phyloP scores from a whole-genome alignment of 2,888 invertebrate genomes.

The Epistrophe grossulariae region DNA sequence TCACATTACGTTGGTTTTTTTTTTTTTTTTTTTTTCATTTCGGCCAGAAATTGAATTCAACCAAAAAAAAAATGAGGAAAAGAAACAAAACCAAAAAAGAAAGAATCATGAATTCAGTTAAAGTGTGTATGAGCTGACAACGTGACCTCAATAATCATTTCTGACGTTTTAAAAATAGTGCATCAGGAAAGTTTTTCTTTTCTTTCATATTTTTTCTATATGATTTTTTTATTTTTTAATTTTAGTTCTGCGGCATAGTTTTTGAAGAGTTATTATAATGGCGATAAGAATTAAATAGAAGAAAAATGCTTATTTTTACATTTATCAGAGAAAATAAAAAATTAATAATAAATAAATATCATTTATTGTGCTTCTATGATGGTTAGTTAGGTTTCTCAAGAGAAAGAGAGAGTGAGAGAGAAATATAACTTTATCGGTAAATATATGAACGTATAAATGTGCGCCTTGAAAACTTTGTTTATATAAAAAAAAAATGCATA shows the following conservation, averaged over 20 bases:
- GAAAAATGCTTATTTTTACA: conserved; percentile 14
- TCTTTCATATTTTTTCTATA: not conserved
- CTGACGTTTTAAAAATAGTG: conserved; percentile 35
- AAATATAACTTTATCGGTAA: not conserved
- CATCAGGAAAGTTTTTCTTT: conserved; percentile 14
- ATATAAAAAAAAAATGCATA: conserved; percentile 9
- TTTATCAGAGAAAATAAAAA: conserved; percentile 21
- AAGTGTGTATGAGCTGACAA: conserved; percentile 24
- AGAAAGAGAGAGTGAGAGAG: not conserved
- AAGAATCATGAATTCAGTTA: not conserved
- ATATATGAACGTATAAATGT: not conserved
- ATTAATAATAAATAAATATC: conserved; percentile 2
- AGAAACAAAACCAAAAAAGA: not conserved
- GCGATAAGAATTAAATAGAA: conserved; percentile 28
- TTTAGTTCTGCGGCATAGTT: conserved; percentile 20
- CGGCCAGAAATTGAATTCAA: conserved; percentile 1
- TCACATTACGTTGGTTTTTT: conserved; percentile 8
- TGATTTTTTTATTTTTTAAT: not conserved
- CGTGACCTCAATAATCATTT: conserved; percentile 60
- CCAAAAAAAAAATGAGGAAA: not conserved
- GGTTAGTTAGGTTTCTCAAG: not conserved
- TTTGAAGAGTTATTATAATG: conserved; percentile 19
- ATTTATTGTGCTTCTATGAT: conserved; percentile 12
- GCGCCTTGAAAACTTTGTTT: conserved; percentile 8
- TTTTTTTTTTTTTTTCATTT: not conserved